Conservation (phyloP, 2,113 vertebrate genomes). For the Nettapus auritus region DNA sequence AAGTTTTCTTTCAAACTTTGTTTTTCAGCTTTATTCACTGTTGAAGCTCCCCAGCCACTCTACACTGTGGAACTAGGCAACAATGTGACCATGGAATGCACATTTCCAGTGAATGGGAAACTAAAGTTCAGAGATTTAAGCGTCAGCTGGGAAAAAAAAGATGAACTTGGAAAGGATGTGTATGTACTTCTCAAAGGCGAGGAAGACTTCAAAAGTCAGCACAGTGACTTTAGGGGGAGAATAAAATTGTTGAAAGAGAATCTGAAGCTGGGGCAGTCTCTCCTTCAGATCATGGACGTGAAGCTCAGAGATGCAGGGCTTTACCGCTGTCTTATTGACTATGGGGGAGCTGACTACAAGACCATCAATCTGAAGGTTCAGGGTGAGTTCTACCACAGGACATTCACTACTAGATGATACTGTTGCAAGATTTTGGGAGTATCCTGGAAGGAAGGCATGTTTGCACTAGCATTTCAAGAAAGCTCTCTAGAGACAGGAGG, state of each 20-base stretch:
- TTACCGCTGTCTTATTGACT: slow-evolving; percentile 84
- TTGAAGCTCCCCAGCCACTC: slow-evolving; percentile 70
- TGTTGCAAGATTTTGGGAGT: neutral
- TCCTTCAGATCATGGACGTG: slow-evolving; percentile 81
- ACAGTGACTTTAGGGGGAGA: slow-evolving; percentile 74
- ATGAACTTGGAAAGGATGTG: slow-evolving; percentile 63
- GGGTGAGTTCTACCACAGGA: slow-evolving; percentile 70
- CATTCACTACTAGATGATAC: neutral
- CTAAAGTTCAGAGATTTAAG: slow-evolving; percentile 60
- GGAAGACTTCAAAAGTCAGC: slow-evolving; percentile 58
- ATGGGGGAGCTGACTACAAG: slow-evolving; percentile 86
- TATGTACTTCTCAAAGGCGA: slow-evolving; percentile 69
- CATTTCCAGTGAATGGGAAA: slow-evolving; percentile 75
- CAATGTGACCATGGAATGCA: slow-evolving; percentile 85
- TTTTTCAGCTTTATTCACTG: slow-evolving; percentile 83
- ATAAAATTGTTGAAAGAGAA: slow-evolving; percentile 76
- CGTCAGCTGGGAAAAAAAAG: slow-evolving; percentile 82
- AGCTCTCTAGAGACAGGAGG: neutral
- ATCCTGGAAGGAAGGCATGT: neutral
- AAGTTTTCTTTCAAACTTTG: neutral
- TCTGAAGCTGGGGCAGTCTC: slow-evolving; percentile 77
- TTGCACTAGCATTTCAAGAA: neutral
- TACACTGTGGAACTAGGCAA: slow-evolving; percentile 76
- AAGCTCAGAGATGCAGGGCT: slow-evolving; percentile 82
- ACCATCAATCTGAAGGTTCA: slow-evolving; percentile 79